A percentile compares a stretch with the other conserved stretches of the same genome.
phyloP scores from a whole-genome alignment of 2,113 vertebrate genomes.

The Zosterops borbonicus region DNA sequence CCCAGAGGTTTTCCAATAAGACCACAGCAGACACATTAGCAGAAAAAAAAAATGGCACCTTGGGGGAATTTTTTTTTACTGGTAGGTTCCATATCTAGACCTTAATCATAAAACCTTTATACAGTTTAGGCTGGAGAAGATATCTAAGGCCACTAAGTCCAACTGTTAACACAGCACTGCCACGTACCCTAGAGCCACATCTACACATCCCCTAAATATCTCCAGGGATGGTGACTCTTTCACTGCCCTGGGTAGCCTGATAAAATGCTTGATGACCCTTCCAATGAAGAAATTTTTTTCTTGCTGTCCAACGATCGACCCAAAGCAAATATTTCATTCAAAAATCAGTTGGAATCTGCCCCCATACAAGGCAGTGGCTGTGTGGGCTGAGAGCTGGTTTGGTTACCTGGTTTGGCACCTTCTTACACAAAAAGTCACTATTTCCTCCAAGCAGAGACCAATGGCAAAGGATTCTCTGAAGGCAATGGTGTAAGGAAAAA shows the following conservation, averaged over 20 bases:
- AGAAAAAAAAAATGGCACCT: not conserved
- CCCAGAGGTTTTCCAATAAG: not conserved
- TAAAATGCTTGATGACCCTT: not conserved
- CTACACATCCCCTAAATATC: fast-evolving
- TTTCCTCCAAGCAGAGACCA: not conserved
- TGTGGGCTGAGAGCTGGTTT: not conserved
- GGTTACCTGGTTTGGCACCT: not conserved
- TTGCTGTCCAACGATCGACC: not conserved
- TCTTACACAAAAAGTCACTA: not conserved
- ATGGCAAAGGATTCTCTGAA: not conserved
- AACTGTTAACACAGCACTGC: not conserved
- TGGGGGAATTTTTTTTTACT: not conserved
- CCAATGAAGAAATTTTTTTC: not conserved
- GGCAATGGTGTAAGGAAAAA: not conserved
- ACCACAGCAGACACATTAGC: not conserved
- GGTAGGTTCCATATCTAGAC: not conserved
- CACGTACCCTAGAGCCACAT: not conserved
- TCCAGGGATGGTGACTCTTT: not conserved
- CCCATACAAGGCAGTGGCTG: fast-evolving
- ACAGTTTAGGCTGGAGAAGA: not conserved
- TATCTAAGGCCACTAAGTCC: not conserved
- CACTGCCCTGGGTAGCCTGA: too few species aligned
- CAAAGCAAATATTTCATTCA: not conserved
- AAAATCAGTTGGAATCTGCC: not conserved
- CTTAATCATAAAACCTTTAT: not conserved